A percentile compares a stretch with the other conserved stretches of the same genome.
These are phyloP conservation scores for Indicator indicator DNA, from an alignment of 2,113 vertebrate genomes.

Conservation along the genomic window DNA sequence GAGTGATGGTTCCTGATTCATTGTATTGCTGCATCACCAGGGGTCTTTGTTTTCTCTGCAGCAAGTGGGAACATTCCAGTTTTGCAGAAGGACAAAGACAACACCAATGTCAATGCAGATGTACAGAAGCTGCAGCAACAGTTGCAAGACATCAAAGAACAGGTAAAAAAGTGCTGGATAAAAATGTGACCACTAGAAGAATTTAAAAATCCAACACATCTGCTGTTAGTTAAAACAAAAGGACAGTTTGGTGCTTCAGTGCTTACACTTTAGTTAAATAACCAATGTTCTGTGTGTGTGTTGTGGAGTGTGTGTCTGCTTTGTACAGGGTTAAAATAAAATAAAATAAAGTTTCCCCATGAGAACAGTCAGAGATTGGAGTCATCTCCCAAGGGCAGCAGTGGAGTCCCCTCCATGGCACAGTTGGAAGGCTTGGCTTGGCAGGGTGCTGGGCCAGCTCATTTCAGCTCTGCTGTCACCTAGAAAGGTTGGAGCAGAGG, in stretches of 20 bases:
- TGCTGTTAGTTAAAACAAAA: not conserved
- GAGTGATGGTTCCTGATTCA: not conserved
- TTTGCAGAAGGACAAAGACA: slow-evolving; percentile 97
- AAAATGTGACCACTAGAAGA: not conserved
- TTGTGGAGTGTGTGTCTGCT: not conserved
- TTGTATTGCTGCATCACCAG: not conserved
- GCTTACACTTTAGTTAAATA: not conserved
- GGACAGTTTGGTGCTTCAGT: not conserved
- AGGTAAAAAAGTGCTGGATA: slow-evolving; percentile 77
- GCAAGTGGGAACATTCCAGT: slow-evolving; percentile 95
- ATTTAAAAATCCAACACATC: not conserved
- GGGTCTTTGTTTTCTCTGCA: slow-evolving; percentile 48
- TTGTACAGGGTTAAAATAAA: not conserved
- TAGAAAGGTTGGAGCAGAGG: too few relatives aligned
- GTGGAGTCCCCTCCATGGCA: too few relatives aligned
- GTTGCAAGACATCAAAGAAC: slow-evolving; percentile 98
- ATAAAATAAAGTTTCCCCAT: not conserved
- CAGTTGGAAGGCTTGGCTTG: too few relatives aligned
- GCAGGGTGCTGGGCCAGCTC: too few relatives aligned
- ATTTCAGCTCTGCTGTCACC: too few relatives aligned
- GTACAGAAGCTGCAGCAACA: slow-evolving; percentile 98
- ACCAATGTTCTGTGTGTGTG: not conserved
- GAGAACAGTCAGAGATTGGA: too few relatives aligned
- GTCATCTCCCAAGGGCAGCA: too few relatives aligned
- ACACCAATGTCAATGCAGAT: slow-evolving; percentile 98